Evolutionary conservation across 1,140 invertebrate genomes (phyloP).

Genomic region (Hetaerina americana): DNA sequence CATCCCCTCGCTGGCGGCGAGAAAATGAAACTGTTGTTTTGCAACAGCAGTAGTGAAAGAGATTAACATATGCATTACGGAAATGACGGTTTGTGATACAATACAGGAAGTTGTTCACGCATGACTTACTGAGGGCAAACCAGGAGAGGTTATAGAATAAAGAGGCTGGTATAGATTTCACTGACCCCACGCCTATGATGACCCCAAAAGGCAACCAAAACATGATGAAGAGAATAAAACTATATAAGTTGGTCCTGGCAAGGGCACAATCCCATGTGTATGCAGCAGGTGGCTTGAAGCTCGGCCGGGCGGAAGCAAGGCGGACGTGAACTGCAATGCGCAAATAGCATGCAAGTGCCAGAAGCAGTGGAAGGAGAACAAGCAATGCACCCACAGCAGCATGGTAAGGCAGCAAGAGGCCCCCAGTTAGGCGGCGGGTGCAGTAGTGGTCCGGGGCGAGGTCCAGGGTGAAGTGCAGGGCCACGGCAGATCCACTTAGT

Average conservation of each 20-base stretch:
- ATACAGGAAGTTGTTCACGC: slow-evolving; percentile 52
- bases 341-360: slow-evolving; percentile 37
- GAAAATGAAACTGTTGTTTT: slow-evolving; percentile 62
- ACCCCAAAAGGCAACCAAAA: slow-evolving; percentile 57
- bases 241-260: slow-evolving; percentile 46
- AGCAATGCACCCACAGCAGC: slow-evolving; percentile 37
- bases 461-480: slow-evolving; percentile 37
- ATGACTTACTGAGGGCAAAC: slow-evolving; percentile 53
- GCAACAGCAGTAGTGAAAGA: slow-evolving; percentile 73
- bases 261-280: slow-evolving; percentile 46
- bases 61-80: slow-evolving; percentile 56
- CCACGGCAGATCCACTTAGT: slow-evolving; percentile 26
- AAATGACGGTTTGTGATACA: slow-evolving; percentile 50
- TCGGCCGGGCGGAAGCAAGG: slow-evolving; percentile 28
- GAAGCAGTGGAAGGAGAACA: slow-evolving; percentile 36
- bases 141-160: slow-evolving; percentile 50
- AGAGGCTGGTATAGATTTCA: slow-evolving; percentile 29
- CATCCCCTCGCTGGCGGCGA: slow-evolving; percentile 41
- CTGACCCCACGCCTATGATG: slow-evolving; percentile 36
- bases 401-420: slow-evolving; percentile 32
- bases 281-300: slow-evolving; percentile 46
- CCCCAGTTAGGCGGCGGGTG: slow-evolving; percentile 23
- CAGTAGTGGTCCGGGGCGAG: slow-evolving; percentile 49
- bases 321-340: slow-evolving; percentile 26
- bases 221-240: slow-evolving; percentile 45